Percentiles rank a stretch among this genome's conserved stretches.
These are phyloP conservation scores for Ormia ochracea DNA, from an alignment of 2,888 invertebrate genomes.

Conservation along the genomic window DNA sequence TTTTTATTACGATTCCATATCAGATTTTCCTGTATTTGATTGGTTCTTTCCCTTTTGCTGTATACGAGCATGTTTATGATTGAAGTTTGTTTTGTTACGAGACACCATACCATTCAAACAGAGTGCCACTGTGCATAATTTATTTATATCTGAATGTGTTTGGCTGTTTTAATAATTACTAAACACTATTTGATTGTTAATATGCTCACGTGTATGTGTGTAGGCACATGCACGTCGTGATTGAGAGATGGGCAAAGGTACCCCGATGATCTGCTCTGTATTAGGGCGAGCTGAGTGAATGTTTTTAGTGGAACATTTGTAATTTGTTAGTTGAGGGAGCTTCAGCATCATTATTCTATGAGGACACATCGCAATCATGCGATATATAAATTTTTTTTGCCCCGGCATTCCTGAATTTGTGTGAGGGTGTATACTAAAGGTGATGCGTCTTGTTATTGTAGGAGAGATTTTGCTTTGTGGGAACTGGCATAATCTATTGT, in stretches of 20 bases:
- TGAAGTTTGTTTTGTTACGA: not conserved
- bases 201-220: not conserved
- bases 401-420: too few species aligned
- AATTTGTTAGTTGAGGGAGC: too few species aligned
- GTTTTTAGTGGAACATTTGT: too few species aligned
- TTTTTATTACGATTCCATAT: conserved; percentile 15
- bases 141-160: conserved; percentile 43
- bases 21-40: conserved; percentile 45
- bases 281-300: too few species aligned
- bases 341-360: too few species aligned
- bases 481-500: conserved; percentile 31
- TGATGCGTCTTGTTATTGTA: not conserved
- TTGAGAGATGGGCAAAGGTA: not conserved
- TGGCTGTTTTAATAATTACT: conserved; percentile 46
- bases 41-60: conserved; percentile 36
- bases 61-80: conserved; percentile 13
- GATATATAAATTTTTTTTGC: too few species aligned
- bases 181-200: conserved; percentile 4
- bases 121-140: conserved; percentile 41
- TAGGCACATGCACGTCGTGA: not conserved
- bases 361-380: too few species aligned
- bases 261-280: too few species aligned
- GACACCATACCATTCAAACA: not conserved
- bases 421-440: too few species aligned
- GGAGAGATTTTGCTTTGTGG: not conserved